Evolutionary conservation across 2,888 invertebrate genomes (phyloP).

Genomic region (Neoascia interrupta): DNA sequence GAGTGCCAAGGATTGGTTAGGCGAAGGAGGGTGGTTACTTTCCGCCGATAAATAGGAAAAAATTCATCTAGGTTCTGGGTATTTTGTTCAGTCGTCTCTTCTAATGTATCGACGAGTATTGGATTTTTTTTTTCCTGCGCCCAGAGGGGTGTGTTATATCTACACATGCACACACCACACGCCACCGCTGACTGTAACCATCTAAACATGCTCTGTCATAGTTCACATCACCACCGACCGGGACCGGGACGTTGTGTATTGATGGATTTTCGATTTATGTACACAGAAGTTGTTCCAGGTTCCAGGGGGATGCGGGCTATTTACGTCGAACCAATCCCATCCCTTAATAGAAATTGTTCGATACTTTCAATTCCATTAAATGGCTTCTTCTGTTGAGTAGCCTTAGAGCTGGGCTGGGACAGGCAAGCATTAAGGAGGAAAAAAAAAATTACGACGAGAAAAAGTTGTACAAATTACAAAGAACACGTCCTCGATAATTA

Average conservation of each 20-base stretch:
- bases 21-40: slow-evolving; percentile 61
- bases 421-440: neutral
- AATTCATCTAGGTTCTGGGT: slow-evolving; percentile 19
- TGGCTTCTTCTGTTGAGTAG: slow-evolving; percentile 49
- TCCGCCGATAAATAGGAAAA: slow-evolving; percentile 53
- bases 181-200: neutral
- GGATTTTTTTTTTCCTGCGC: slow-evolving; percentile 30
- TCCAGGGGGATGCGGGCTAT: slow-evolving; percentile 20
- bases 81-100: slow-evolving; percentile 22
- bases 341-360: slow-evolving; percentile 36
- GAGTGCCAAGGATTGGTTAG: slow-evolving; percentile 67
- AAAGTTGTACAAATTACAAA: slow-evolving; percentile 47
- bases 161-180: neutral
- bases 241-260: slow-evolving; percentile 38
- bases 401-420: neutral
- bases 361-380: slow-evolving; percentile 66
- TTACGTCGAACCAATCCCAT: neutral
- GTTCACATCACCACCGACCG: slow-evolving; percentile 38
- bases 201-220: slow-evolving; percentile 65
- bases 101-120: slow-evolving; percentile 65
- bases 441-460: neutral
- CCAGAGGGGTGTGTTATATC: slow-evolving; percentile 44
- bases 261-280: slow-evolving; percentile 64
- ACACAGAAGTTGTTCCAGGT: slow-evolving; percentile 23
- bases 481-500: slow-evolving; percentile 68